Percentiles rank a stretch among this genome's conserved stretches.
Evolutionary conservation across 2,113 vertebrate genomes (phyloP).

Genomic region (Suncus etruscus): DNA sequence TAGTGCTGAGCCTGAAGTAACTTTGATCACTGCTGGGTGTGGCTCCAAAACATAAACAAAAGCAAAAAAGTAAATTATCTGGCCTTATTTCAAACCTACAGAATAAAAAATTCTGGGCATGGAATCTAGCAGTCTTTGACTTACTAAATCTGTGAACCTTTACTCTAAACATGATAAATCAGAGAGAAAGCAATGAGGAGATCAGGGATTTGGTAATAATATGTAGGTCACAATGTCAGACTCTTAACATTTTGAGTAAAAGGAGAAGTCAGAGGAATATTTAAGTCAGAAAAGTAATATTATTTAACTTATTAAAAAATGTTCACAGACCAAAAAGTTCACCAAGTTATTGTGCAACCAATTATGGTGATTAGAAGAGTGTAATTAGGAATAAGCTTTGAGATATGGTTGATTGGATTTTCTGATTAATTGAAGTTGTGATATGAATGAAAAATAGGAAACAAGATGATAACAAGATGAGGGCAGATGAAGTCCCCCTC

Average conservation of each 20-base stretch:
- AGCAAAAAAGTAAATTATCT: background rate
- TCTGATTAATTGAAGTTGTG: background rate
- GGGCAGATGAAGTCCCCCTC: too few species aligned
- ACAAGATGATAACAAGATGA: too few species aligned
- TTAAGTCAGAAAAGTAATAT: conserved; percentile 3
- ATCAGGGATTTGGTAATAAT: background rate
- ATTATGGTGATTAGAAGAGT: background rate
- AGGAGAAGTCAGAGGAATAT: background rate
- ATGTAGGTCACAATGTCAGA: background rate
- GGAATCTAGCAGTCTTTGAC: background rate
- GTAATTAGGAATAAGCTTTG: background rate
- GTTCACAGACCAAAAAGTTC: conserved; percentile 3
- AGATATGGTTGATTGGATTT: background rate
- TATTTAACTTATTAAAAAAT: conserved; percentile 9
- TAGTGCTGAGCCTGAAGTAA: too few species aligned
- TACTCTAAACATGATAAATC: conserved; percentile 27
- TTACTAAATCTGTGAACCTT: conserved; percentile 2
- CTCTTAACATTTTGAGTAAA: conserved; percentile 27
- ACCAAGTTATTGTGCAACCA: background rate
- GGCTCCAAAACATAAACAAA: too few species aligned
- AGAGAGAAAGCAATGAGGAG: background rate
- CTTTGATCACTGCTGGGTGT: too few species aligned
- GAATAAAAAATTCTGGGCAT: background rate
- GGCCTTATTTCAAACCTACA: background rate
- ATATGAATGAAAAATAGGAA: background rate